Conservation (phyloP, 2,113 vertebrate species). For the Sakesphorus luctuosus region DNA sequence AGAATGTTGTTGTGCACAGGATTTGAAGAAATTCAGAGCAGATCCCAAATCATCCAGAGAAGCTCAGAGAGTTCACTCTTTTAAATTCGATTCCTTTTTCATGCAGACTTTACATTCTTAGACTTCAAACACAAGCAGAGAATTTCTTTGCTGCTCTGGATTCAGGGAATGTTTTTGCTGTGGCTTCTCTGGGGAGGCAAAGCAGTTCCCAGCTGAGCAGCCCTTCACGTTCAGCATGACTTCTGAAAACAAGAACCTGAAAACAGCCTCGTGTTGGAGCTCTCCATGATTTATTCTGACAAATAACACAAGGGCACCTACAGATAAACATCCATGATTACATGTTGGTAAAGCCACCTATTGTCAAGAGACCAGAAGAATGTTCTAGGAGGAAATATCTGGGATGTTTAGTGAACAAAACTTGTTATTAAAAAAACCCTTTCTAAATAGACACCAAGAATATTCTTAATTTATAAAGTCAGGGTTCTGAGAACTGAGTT, state of each 20-base stretch:
- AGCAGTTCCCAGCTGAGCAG: constrained; percentile 24
- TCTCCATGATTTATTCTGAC: not conserved
- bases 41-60: not conserved
- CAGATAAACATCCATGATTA: not conserved
- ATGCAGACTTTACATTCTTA: not conserved
- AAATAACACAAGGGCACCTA: constrained; percentile 4
- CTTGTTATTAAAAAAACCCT: not conserved
- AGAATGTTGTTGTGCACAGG: not conserved
- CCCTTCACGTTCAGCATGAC: not conserved
- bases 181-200: not conserved
- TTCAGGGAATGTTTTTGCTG: not conserved
- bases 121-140: not conserved
- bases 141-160: not conserved
- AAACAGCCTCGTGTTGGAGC: not conserved
- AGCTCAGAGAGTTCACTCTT: not conserved
- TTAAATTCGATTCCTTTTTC: not conserved
- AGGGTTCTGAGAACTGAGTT: not conserved
- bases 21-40: not conserved
- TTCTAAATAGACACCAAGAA: not conserved
- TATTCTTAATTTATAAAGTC: not conserved
- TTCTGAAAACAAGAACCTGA: not conserved
- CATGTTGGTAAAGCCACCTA: not conserved
- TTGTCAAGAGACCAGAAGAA: not conserved
- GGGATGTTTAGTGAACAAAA: not conserved
- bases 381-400: not conserved